These are phyloP conservation scores for Cotesia congregata DNA, from an alignment of 2,888 invertebrate genomes.

Conservation along the genomic window DNA sequence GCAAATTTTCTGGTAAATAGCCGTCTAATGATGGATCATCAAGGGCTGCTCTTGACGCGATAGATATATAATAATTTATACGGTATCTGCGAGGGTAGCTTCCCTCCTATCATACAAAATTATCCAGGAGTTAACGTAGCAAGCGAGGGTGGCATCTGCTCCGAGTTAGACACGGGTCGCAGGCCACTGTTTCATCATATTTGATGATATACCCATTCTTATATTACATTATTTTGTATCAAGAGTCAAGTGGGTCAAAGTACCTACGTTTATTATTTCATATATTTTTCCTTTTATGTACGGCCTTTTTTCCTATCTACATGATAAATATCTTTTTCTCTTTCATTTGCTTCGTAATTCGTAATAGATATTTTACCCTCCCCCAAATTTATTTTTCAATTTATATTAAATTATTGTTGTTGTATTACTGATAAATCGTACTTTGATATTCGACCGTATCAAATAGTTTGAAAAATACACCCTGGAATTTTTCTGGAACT, in stretches of 20 bases:
- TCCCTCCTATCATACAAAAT: constrained; percentile 53
- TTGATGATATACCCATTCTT: background rate
- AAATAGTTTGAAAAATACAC: too few species aligned
- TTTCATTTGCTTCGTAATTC: background rate
- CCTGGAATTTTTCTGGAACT: too few species aligned
- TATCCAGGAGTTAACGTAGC: constrained; percentile 49
- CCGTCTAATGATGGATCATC: constrained; percentile 69
- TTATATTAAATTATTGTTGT: too few species aligned
- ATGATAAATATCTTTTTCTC: background rate
- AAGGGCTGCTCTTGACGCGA: constrained; percentile 67
- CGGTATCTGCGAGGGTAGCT: constrained; percentile 67
- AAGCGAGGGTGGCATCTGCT: constrained; percentile 68
- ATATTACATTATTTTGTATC: constrained; percentile 24
- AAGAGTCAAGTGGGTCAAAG: constrained; percentile 68
- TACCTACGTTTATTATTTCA: constrained; percentile 38
- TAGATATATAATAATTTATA: constrained; percentile 68
- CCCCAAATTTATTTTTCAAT: background rate
- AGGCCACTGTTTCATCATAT: constrained; percentile 58
- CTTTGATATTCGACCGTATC: too few species aligned
- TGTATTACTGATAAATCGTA: too few species aligned
- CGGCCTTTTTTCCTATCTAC: background rate
- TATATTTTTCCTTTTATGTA: constrained; percentile 14
- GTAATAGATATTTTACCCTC: too few species aligned
- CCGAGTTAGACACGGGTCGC: constrained; percentile 69
- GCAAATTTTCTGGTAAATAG: constrained; percentile 67